Evolutionary conservation across 2,113 vertebrate species (phyloP).

Genomic region (Aythya baeri): DNA sequence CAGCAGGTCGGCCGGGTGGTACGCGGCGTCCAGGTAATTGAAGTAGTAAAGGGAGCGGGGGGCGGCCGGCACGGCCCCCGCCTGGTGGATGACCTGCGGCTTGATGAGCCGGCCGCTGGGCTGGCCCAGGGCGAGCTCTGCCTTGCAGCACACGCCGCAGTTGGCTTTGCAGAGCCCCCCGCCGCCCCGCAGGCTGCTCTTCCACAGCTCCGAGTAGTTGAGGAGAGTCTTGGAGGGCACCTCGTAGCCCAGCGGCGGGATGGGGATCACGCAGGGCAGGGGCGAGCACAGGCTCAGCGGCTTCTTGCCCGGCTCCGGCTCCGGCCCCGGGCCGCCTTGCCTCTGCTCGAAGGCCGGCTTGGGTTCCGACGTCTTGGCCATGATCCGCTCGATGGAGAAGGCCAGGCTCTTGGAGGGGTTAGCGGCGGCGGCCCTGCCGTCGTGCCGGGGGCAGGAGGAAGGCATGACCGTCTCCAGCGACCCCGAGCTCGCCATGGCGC

Average conservation of each 20-base stretch:
- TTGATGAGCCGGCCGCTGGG: constrained; percentile 89
- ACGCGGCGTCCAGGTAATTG: constrained; percentile 94
- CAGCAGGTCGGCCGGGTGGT: constrained; percentile 89
- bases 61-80: constrained; percentile 83
- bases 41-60: constrained; percentile 94
- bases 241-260: constrained; percentile 91
- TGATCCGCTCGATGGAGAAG: constrained; percentile 99
- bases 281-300: constrained; percentile 88
- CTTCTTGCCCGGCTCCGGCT: constrained; percentile 83
- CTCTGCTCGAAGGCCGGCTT: constrained; percentile 79
- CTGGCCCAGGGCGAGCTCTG: constrained; percentile 84
- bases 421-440: constrained; percentile 81
- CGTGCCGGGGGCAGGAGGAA: constrained; percentile 82
- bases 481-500: constrained; percentile 89
- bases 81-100: constrained; percentile 94
- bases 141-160: constrained; percentile 90
- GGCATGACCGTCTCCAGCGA: constrained; percentile 91
- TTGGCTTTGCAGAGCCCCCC: constrained; percentile 88
- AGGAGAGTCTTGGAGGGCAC: constrained; percentile 92
- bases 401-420: constrained; percentile 92
- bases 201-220: constrained; percentile 97
- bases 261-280: constrained; percentile 94
- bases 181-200: constrained; percentile 87
- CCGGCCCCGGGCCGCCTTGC: constrained; percentile 68
- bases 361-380: constrained; percentile 94